Evolutionary conservation across 2,113 vertebrate genomes (phyloP).

Genomic region (Grammomys dolichurus): DNA sequence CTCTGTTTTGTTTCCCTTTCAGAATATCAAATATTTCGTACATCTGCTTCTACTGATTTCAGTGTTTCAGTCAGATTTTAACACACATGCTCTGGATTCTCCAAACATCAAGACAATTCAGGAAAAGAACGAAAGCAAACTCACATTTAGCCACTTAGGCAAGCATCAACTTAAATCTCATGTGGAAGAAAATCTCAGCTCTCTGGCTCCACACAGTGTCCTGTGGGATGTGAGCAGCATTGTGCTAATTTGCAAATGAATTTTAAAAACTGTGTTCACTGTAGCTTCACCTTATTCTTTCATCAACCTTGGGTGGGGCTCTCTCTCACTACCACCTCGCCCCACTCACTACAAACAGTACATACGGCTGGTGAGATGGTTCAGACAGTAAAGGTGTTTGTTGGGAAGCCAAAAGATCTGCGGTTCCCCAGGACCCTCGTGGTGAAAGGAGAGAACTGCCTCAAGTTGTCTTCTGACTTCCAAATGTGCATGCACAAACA

Average conservation of each 20-base stretch:
- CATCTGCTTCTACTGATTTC: neutral
- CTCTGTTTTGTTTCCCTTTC: neutral
- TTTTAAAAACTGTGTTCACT: neutral
- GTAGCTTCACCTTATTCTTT: neutral
- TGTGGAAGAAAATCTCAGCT: conserved; percentile 43
- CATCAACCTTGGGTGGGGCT: neutral
- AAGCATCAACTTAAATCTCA: conserved; percentile 1
- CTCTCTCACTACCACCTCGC: neutral
- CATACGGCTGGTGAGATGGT: neutral
- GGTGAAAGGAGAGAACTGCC: neutral
- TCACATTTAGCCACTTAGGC: neutral
- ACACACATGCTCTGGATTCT: neutral
- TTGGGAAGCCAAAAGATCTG: neutral
- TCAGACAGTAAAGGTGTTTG: neutral
- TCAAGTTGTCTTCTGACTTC: neutral
- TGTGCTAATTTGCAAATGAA: neutral
- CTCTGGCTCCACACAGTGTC: conserved; percentile 68
- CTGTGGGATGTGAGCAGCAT: neutral
- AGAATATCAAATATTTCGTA: conserved; percentile 19
- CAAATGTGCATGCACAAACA: neutral
- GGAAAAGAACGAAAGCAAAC: conserved; percentile 22
- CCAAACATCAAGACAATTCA: neutral
- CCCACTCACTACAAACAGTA: neutral
- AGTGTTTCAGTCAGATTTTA: neutral
- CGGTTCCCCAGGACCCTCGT: neutral